Base-by-base conservation (phyloP, 1,140 invertebrate species). In the Capitella teleta region DNA sequence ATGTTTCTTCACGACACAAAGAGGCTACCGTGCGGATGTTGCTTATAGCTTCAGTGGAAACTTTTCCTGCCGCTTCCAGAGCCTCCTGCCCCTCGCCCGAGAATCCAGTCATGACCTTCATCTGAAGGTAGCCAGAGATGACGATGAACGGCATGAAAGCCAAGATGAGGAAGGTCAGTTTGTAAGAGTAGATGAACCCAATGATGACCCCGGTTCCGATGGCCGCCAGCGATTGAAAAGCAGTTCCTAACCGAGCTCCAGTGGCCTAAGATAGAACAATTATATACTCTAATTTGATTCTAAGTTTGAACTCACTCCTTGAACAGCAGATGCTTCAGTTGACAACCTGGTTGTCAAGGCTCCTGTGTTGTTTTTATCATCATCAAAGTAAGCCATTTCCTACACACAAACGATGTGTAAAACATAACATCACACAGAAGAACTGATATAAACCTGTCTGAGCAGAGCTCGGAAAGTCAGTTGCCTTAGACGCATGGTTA, bases 81-180 rank as follows among this genome's bases (percentile, higher is more conserved):
- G 49, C 26, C 23, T 49, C 44, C 36, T 51, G 51, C 21, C 53
- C 44, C 19, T 57, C 36, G 2, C 21, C 45, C 0, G 78, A 74
- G 36, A 80, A 78, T 8, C 78, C 80, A 21, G 78, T 77, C 52
- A 85, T 77, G 30, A 80, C 72, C 51, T 77, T 76, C 8, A 77
- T 78, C 65, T 90, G 84, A 25, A 88, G 74, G 55, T 84, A 82
- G 1, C 86, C 80, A 0, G 82, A 81, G 0, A 78, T 66, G 5
- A 90, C 73, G 1, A 91, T 82, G 21, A 91, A 59, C 1, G 88
- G 88, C 18, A 87, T 77, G 55, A 87, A 86, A 3, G 80, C 78
- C 1, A 85, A 65, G 0, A 83, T 81, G 0, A 91, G 79, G 0
- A 89, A 60, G 0, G 86, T 85, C 59, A 92, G 73, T 61, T 86